Conservation (phyloP, 2,888 invertebrate species). For the Chesias legatella region DNA sequence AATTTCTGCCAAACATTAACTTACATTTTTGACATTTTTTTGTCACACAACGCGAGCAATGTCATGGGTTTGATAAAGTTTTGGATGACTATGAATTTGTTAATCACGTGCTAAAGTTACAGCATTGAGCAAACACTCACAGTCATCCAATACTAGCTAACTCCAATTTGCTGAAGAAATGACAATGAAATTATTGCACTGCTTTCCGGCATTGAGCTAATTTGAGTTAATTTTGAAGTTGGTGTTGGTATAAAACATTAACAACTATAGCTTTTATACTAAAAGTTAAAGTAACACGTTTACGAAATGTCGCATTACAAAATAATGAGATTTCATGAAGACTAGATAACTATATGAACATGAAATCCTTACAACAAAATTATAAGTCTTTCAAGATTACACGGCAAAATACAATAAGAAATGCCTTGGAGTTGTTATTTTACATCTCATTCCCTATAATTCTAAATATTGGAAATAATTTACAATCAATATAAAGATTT, state of each 20-base stretch:
- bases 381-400: constrained; percentile 78
- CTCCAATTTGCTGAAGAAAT: constrained; percentile 38
- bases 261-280: constrained; percentile 53
- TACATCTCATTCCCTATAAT: constrained; percentile 56
- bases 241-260: constrained; percentile 53
- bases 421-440: constrained; percentile 68
- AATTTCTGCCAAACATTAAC: constrained; percentile 71
- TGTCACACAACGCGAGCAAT: constrained; percentile 65
- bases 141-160: constrained; percentile 38
- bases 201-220: constrained; percentile 53
- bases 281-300: constrained; percentile 52
- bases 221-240: constrained; percentile 39
- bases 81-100: constrained; percentile 38
- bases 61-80: constrained; percentile 36
- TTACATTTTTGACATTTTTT: constrained; percentile 61
- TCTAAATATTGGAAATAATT: constrained; percentile 76
- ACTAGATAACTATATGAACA: constrained; percentile 79
- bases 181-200: constrained; percentile 42
- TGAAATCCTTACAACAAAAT: constrained; percentile 74
- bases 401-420: constrained; percentile 73
- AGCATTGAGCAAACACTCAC: constrained; percentile 19
- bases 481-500: constrained; percentile 73
- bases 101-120: constrained; percentile 28
- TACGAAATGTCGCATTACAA: constrained; percentile 62
- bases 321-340: constrained; percentile 77